A percentile compares a stretch with the other conserved stretches of the same genome.
phyloP scores from a whole-genome alignment of 2,113 vertebrate genomes.

The Ginglymostoma cirratum region DNA sequence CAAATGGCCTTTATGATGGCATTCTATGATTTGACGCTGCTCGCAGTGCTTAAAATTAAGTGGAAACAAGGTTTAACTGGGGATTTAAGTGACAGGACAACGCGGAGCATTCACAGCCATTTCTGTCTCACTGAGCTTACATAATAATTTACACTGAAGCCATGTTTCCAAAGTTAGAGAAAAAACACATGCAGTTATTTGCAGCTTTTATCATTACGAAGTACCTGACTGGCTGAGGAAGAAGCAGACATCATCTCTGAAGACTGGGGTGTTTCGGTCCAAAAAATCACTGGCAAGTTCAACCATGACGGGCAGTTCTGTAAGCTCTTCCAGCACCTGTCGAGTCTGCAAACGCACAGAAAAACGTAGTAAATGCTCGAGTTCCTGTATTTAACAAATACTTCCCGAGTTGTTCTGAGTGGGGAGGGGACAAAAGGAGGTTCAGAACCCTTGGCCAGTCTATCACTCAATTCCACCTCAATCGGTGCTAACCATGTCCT shows the following conservation, averaged over 20 bases:
- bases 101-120: neutral
- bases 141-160: neutral
- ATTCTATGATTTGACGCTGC: neutral
- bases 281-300: conserved; percentile 95
- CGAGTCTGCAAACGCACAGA: conserved; percentile 68
- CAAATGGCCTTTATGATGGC: neutral
- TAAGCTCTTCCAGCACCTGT: conserved; percentile 91
- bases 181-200: neutral
- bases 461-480: neutral
- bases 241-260: conserved; percentile 95
- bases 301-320: conserved; percentile 94
- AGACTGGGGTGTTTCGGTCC: conserved; percentile 95
- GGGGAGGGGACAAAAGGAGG: neutral
- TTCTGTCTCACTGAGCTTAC: neutral
- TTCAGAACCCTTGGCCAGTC: neutral
- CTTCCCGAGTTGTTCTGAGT: neutral
- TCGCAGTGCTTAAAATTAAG: neutral
- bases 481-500: neutral
- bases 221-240: conserved; percentile 97
- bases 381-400: neutral
- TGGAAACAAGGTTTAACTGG: neutral
- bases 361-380: neutral
- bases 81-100: neutral
- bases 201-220: neutral
- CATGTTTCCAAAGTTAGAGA: neutral